Conservation (phyloP, 2,888 invertebrate species). For the Lasioglossum morio region DNA sequence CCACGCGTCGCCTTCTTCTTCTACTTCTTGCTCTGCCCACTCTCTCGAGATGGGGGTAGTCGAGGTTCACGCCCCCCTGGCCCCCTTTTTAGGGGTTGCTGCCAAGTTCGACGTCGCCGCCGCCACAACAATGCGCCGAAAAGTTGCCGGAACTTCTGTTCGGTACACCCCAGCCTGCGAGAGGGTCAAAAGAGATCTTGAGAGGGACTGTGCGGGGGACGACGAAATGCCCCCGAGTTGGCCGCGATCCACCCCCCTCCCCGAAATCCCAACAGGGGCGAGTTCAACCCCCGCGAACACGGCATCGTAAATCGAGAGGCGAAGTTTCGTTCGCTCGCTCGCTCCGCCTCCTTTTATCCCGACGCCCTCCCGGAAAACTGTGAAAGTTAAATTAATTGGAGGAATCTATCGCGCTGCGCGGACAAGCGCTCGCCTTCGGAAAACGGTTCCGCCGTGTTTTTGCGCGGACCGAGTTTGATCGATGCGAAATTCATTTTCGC, state of each 20-base stretch:
- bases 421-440: constrained; percentile 26
- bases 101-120: constrained; percentile 77
- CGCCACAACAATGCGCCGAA: constrained; percentile 80
- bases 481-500: constrained; percentile 51
- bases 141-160: constrained; percentile 78
- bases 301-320: constrained; percentile 57
- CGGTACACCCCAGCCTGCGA: constrained; percentile 39
- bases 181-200: constrained; percentile 32
- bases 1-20: constrained; percentile 34
- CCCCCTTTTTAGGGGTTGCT: constrained; percentile 47
- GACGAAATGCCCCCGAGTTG: constrained; percentile 49
- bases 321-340: constrained; percentile 30
- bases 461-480: constrained; percentile 39
- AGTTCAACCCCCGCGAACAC: constrained; percentile 32
- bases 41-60: not conserved
- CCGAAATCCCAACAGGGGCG: not conserved
- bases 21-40: constrained; percentile 11
- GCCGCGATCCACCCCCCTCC: constrained; percentile 47
- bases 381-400: constrained; percentile 59
- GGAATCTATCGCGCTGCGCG: constrained; percentile 47
- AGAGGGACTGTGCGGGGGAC: not conserved
- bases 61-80: not conserved
- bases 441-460: constrained; percentile 46
- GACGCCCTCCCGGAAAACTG: constrained; percentile 40
- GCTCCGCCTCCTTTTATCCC: constrained; percentile 14